Conservation (phyloP, 2,888 invertebrate genomes). For the Bellardia pandia region DNA sequence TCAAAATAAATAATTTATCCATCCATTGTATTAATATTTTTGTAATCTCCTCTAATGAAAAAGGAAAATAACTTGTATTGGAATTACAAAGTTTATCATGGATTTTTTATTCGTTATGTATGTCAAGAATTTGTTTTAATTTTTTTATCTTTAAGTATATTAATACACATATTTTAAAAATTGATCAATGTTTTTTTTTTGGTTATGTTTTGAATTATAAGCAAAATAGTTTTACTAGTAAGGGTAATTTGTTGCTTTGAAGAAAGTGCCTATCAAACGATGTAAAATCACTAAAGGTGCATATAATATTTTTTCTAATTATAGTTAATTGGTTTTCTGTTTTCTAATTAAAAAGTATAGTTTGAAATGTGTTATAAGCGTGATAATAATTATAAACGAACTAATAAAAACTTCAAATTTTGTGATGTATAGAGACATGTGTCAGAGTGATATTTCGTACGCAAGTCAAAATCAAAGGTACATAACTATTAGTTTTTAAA, state of each 20-base stretch:
- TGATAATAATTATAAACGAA: background rate
- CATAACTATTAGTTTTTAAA: no score
- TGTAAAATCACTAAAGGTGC: no score
- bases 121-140: background rate
- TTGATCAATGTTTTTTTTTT: background rate
- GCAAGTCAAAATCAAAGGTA: no score
- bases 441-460: no score
- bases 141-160: background rate
- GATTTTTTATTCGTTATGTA: background rate
- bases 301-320: background rate
- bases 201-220: background rate
- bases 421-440: no score
- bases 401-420: background rate
- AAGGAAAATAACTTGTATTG: background rate
- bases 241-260: background rate
- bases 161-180: background rate
- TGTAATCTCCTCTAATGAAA: background rate
- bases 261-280: no score
- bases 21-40: background rate
- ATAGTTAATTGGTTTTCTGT: background rate
- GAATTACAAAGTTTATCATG: background rate
- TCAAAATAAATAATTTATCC: slow-evolving; percentile 6
- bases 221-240: background rate
- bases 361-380: background rate
- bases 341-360: background rate